phyloP scores from a whole-genome alignment of 2,797 vertebrate genomes.

The Glossophaga mutica region DNA sequence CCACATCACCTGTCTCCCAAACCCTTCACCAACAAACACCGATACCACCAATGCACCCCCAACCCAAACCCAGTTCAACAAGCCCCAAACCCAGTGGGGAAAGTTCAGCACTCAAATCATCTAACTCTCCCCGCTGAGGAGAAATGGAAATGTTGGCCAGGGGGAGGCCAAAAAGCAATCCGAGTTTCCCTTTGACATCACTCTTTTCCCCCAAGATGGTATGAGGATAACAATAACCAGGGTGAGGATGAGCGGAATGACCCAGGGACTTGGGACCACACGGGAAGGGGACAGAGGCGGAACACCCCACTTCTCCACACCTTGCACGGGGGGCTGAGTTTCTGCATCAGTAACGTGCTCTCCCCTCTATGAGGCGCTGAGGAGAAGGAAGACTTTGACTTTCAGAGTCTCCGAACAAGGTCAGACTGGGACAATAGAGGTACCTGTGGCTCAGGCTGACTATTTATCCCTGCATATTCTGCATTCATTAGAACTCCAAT shows the following conservation, averaged over 20 bases:
- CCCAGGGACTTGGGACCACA: constrained; percentile 15
- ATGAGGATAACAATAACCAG: constrained; percentile 45
- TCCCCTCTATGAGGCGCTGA: neutral
- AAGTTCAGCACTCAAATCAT: fast-evolving
- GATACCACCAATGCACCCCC: fast-evolving
- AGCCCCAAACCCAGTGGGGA: too few species aligned
- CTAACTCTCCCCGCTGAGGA: too few species aligned
- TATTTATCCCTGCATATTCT: constrained; percentile 43
- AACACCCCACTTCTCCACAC: neutral
- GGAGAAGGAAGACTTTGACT: constrained; percentile 50
- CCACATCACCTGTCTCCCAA: fast-evolving
- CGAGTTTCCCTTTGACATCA: constrained; percentile 62
- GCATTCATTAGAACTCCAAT: constrained; percentile 66
- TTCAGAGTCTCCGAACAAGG: constrained; percentile 58
- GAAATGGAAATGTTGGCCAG: neutral
- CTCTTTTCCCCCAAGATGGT: constrained; percentile 41
- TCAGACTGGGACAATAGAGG: constrained; percentile 36
- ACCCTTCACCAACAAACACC: too few species aligned
- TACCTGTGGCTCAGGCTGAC: neutral
- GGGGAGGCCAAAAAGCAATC: neutral
- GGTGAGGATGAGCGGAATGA: neutral
- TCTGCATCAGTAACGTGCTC: fast-evolving
- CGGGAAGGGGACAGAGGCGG: constrained; percentile 59
- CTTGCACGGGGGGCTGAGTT: neutral
- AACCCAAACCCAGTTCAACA: neutral